Conservation (phyloP, 2,797 vertebrate species). For the Sebastes matsubarae region DNA sequence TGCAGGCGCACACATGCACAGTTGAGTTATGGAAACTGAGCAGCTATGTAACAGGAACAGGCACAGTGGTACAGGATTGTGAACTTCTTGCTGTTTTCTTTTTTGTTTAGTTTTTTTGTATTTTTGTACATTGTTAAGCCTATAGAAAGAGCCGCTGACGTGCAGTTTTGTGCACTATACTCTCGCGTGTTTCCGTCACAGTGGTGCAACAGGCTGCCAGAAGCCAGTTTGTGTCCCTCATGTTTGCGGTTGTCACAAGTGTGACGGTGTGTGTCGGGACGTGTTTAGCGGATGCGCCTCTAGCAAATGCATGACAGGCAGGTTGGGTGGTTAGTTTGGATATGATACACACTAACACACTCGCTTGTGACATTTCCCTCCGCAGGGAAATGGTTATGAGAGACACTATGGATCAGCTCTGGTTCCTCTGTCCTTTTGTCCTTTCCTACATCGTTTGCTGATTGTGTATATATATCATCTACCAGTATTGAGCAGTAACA, state of each 20-base stretch:
- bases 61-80: not conserved
- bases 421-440: not conserved
- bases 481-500: not conserved
- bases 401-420: not conserved
- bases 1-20: not conserved
- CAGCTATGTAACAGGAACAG: not conserved
- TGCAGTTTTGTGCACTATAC: not conserved
- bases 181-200: not conserved
- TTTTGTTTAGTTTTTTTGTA: not conserved
- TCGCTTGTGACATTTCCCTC: slow-evolving; percentile 29
- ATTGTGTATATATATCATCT: not conserved
- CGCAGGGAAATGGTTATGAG: not conserved
- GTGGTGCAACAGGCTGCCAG: not conserved
- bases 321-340: slow-evolving; percentile 42
- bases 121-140: not conserved
- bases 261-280: slow-evolving; percentile 40
- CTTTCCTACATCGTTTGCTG: not conserved
- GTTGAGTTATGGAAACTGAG: not conserved
- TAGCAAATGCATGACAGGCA: slow-evolving; percentile 27
- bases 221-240: slow-evolving; percentile 31
- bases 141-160: not conserved
- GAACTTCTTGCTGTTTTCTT: not conserved
- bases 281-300: slow-evolving; percentile 38
- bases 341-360: slow-evolving; percentile 44
- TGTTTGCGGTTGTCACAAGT: slow-evolving; percentile 47